Percentiles rank a stretch among this genome's conserved stretches.
Conservation (phyloP, 2,797 vertebrate genomes). For the Lophotriccus pileatus region DNA sequence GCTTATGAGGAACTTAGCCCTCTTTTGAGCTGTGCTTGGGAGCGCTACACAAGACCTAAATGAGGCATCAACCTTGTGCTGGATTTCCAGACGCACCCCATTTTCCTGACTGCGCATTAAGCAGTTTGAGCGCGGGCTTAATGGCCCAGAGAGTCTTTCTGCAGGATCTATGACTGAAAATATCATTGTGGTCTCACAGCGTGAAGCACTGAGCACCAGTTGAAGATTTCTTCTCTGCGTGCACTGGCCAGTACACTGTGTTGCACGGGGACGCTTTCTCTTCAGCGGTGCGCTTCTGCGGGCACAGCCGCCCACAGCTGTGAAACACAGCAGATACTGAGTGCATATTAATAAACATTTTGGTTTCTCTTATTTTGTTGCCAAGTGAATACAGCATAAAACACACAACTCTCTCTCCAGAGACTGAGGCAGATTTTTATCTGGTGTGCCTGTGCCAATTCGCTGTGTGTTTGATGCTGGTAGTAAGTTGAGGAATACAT, state of each 20-base stretch:
- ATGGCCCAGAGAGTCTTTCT: background rate
- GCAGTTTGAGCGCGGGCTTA: background rate
- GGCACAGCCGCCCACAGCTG: constrained; percentile 32
- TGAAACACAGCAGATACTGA: constrained; percentile 21
- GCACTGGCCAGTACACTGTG: background rate
- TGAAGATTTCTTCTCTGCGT: background rate
- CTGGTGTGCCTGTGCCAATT: background rate
- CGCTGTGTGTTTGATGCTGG: background rate
- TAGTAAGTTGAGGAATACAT: background rate
- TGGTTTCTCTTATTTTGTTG: constrained; percentile 24
- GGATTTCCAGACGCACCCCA: background rate
- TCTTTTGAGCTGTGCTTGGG: background rate
- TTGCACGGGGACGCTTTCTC: background rate
- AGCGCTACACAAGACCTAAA: background rate
- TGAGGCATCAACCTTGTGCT: background rate
- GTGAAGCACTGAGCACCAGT: background rate
- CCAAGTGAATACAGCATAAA: constrained; percentile 20
- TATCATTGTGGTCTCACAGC: background rate
- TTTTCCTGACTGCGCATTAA: background rate
- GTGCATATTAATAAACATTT: constrained; percentile 42
- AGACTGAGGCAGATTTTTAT: background rate
- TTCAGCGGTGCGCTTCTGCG: background rate
- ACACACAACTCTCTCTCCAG: background rate
- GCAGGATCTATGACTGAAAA: background rate
- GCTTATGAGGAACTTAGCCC: background rate